These are phyloP conservation scores for Halotydeus destructor DNA, from an alignment of 1,140 invertebrate species.

Conservation along the genomic window DNA sequence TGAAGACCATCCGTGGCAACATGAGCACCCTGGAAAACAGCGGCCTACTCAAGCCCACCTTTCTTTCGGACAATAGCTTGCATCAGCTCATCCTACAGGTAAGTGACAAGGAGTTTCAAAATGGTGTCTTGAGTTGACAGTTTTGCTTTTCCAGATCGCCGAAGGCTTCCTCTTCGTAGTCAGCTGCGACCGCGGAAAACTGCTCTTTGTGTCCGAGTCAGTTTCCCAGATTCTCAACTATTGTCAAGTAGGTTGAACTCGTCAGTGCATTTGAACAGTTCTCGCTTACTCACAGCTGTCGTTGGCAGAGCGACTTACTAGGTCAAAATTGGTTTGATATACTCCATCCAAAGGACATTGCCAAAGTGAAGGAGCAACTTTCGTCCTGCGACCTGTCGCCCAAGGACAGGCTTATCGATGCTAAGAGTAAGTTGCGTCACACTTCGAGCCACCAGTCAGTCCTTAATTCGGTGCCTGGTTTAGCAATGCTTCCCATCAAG, in stretches of 20 bases:
- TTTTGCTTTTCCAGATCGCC: not conserved
- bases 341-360: conserved; percentile 78
- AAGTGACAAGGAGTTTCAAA: conserved; percentile 15
- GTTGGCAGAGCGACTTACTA: conserved; percentile 50
- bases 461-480: conserved; percentile 5
- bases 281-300: conserved; percentile 1
- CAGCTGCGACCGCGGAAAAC: conserved; percentile 68
- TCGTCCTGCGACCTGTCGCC: conserved; percentile 72
- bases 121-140: not conserved
- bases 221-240: conserved; percentile 63
- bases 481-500: conserved; percentile 76
- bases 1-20: conserved; percentile 37
- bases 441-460: not conserved
- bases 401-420: conserved; percentile 67
- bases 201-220: conserved; percentile 75
- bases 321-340: conserved; percentile 88
- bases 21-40: conserved; percentile 23
- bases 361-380: conserved; percentile 82
- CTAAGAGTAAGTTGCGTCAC: conserved; percentile 48
- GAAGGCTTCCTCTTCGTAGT: conserved; percentile 63
- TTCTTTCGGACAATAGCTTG: conserved; percentile 67
- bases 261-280: not conserved
- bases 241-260: conserved; percentile 41
- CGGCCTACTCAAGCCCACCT: conserved; percentile 59
- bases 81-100: conserved; percentile 56